phyloP scores from a whole-genome alignment of 2,797 vertebrate species.

The Meda fulgida region DNA sequence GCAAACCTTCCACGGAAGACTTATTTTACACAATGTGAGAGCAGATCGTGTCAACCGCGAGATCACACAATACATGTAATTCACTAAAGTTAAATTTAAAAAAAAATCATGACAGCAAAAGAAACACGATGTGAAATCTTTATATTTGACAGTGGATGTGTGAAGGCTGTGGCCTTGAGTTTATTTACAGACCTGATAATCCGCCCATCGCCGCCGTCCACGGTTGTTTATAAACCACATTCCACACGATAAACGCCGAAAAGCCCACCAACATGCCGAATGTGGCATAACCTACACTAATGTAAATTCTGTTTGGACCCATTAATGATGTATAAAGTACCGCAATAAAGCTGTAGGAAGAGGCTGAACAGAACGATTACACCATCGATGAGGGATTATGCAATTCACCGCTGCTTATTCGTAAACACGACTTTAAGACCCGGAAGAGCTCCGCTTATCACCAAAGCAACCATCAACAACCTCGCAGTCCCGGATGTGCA shows the following conservation, averaged over 20 bases:
- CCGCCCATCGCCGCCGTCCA: conserved; percentile 91
- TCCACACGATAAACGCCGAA: conserved; percentile 89
- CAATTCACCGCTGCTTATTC: conserved; percentile 34
- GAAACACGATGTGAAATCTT: neutral
- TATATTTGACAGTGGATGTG: neutral
- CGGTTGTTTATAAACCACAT: conserved; percentile 83
- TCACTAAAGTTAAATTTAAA: too few species aligned
- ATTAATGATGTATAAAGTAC: conserved; percentile 60
- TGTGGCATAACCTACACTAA: conserved; percentile 84
- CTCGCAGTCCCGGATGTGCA: too few species aligned
- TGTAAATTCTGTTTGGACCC: conserved; percentile 70
- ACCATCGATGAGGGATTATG: conserved; percentile 40
- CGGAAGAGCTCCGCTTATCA: conserved; percentile 31
- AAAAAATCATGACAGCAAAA: neutral
- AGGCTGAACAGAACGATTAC: neutral
- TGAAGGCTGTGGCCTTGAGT: neutral
- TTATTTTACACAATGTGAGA: neutral
- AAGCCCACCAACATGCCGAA: conserved; percentile 81
- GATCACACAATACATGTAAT: neutral
- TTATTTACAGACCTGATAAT: conserved; percentile 82
- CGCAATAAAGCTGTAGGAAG: neutral
- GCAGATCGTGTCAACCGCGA: neutral
- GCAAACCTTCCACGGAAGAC: neutral
- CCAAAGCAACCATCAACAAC: conserved; percentile 31
- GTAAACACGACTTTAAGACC: conserved; percentile 33